Percentiles rank a stretch among this genome's conserved stretches.
These are phyloP conservation scores for Zosterops lateralis DNA, from an alignment of 2,113 vertebrate genomes.

Conservation along the genomic window DNA sequence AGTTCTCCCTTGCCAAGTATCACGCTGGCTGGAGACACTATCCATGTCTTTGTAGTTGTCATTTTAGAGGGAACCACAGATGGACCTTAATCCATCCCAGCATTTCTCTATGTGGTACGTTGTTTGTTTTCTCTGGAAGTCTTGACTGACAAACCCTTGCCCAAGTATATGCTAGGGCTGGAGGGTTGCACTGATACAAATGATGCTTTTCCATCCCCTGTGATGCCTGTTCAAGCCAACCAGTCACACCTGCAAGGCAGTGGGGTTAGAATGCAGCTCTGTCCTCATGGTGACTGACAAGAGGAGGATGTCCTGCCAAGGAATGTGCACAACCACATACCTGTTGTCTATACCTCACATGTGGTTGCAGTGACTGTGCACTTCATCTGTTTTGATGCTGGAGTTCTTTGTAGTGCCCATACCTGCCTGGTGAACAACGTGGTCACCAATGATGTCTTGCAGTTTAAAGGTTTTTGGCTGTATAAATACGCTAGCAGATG, in stretches of 20 bases:
- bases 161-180: background rate
- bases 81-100: background rate
- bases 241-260: background rate
- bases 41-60: background rate
- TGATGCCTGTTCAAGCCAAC: background rate
- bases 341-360: slow-evolving; percentile 15
- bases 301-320: background rate
- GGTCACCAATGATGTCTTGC: background rate
- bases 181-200: background rate
- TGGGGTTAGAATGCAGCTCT: background rate
- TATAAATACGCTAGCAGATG: background rate
- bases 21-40: background rate
- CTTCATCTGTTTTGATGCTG: background rate
- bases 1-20: background rate
- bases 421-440: background rate
- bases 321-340: background rate
- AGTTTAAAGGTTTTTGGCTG: background rate
- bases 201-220: background rate
- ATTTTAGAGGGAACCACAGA: background rate
- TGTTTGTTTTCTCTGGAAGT: background rate
- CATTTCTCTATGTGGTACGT: background rate
- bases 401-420: background rate
- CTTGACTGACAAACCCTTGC: background rate
- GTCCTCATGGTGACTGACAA: background rate
- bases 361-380: background rate